Percentiles rank a stretch among this genome's conserved stretches.
Conservation (phyloP, 2,888 invertebrate species). For the Phaedon cochleariae region DNA sequence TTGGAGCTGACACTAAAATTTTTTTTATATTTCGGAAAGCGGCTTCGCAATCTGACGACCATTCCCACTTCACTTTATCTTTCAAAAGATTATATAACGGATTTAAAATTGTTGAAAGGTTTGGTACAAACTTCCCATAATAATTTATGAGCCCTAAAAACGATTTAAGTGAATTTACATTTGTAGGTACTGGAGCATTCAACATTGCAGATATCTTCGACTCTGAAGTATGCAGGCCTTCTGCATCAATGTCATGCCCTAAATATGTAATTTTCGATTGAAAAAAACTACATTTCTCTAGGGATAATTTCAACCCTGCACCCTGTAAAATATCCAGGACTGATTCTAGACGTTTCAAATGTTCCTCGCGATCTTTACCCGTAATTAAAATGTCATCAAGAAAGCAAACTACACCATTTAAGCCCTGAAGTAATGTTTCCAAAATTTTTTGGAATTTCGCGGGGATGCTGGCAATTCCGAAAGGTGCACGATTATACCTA, state of each 20-base stretch:
- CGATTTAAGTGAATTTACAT: background rate
- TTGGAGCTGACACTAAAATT: no score
- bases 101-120: background rate
- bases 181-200: slow-evolving; percentile 15
- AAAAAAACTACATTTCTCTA: slow-evolving; percentile 44
- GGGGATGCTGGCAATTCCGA: background rate
- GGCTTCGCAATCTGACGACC: slow-evolving; percentile 20
- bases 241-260: slow-evolving; percentile 41
- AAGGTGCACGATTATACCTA: background rate
- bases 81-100: background rate
- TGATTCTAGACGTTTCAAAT: slow-evolving; percentile 5
- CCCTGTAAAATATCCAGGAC: background rate
- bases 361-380: slow-evolving; percentile 28
- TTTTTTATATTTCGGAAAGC: slow-evolving; percentile 33
- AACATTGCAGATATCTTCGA: slow-evolving; percentile 35
- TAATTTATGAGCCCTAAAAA: no score
- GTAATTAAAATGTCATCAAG: slow-evolving; percentile 40
- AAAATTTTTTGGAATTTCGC: slow-evolving; percentile 2
- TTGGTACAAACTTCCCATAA: no score
- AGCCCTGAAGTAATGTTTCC: slow-evolving; percentile 9
- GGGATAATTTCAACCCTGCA: slow-evolving; percentile 14
- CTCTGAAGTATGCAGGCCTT: no score
- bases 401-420: slow-evolving; percentile 19
- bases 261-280: slow-evolving; percentile 33
- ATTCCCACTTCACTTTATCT: slow-evolving; percentile 13